A percentile compares a stretch with the other conserved stretches of the same genome.
These are phyloP conservation scores for Poeciliopsis turrubarensis DNA, from an alignment of 2,113 vertebrate species.

Conservation along the genomic window DNA sequence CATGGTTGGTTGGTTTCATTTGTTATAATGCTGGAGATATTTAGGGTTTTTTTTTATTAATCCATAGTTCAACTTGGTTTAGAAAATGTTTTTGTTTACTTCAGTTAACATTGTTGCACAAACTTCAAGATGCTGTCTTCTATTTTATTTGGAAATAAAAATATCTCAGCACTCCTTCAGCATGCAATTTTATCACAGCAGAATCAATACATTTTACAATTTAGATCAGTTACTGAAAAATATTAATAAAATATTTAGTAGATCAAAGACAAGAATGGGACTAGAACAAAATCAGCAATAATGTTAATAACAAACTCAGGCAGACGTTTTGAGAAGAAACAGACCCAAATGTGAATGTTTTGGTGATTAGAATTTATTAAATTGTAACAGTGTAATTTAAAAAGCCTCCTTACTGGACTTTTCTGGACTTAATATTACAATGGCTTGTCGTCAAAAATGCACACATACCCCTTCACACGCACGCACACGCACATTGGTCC, in stretches of 20 bases:
- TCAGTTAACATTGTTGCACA: background rate
- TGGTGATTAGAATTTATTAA: conserved; percentile 11
- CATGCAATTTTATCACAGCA: background rate
- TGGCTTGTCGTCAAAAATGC: conserved; percentile 50
- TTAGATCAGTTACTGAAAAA: background rate
- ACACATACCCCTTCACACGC: conserved; percentile 27
- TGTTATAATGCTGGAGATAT: no score
- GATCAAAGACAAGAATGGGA: conserved; percentile 5
- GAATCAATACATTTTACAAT: conserved; percentile 16
- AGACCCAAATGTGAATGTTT: conserved; percentile 2
- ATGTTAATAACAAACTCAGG: background rate
- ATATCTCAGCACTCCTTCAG: background rate
- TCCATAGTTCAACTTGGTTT: no score
- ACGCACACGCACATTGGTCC: conserved; percentile 18
- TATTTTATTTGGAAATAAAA: background rate
- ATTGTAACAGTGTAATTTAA: conserved; percentile 4
- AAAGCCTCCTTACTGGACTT: conserved; percentile 25
- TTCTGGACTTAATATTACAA: conserved; percentile 40
- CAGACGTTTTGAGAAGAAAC: background rate
- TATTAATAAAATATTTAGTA: conserved; percentile 28
- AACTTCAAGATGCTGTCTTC: background rate
- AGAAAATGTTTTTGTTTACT: background rate
- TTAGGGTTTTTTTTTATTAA: no score
- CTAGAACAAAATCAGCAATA: background rate
- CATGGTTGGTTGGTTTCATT: no score